These are phyloP conservation scores for Lanistes nyassanus DNA, from an alignment of 1,140 invertebrate species.

Conservation along the genomic window DNA sequence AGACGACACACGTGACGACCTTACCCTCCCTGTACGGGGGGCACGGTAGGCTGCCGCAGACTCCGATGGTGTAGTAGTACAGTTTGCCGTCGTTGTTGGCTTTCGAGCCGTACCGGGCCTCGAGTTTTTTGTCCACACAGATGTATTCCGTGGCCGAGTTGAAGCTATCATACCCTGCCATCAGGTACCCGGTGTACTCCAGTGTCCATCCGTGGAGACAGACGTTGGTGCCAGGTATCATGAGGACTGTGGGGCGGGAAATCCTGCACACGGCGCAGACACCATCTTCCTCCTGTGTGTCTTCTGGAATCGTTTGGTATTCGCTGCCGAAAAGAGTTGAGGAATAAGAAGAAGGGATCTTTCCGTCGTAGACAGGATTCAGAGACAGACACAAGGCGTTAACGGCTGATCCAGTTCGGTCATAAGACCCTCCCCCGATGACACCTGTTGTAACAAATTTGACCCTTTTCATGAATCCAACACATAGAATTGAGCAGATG, in stretches of 20 bases:
- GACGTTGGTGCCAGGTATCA: slow-evolving; percentile 42
- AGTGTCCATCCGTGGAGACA: slow-evolving; percentile 42
- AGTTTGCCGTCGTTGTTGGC: slow-evolving; percentile 33
- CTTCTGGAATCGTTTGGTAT: background rate
- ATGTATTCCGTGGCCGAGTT: slow-evolving; percentile 21
- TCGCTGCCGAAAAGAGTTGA: background rate
- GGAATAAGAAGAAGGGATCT: background rate
- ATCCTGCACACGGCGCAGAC: background rate
- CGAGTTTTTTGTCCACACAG: slow-evolving; percentile 42
- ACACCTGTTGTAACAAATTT: background rate
- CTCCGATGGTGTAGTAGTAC: slow-evolving; percentile 30
- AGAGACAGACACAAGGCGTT: background rate
- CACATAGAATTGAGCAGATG: too few species aligned
- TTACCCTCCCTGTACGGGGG: slow-evolving; percentile 34
- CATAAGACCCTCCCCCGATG: background rate
- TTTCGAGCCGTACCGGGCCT: slow-evolving; percentile 18
- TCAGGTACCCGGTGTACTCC: slow-evolving; percentile 40
- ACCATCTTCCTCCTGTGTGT: background rate
- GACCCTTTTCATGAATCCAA: too few species aligned
- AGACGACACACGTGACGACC: slow-evolving; percentile 41
- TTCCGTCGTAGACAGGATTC: background rate
- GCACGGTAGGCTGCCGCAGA: slow-evolving; percentile 28
- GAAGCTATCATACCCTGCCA: slow-evolving; percentile 21
- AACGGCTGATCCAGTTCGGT: background rate
- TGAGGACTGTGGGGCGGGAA: slow-evolving; percentile 16